phyloP scores from a whole-genome alignment of 2,113 vertebrate species.

The Gallinago undulata region DNA sequence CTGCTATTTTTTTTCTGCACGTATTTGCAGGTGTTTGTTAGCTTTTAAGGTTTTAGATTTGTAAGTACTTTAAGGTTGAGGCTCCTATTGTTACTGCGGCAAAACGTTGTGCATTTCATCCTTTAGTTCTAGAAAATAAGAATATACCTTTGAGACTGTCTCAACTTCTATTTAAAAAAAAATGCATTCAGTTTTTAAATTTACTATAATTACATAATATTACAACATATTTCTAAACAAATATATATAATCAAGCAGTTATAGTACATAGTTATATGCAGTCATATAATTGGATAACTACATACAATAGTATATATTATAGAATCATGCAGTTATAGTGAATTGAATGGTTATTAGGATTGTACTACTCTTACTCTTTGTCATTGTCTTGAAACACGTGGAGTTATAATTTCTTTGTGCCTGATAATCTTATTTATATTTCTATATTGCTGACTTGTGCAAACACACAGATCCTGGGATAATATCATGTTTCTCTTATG shows the following conservation, averaged over 20 bases:
- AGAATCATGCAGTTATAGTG: background rate
- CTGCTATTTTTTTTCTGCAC: background rate
- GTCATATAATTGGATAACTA: background rate
- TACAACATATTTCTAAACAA: background rate
- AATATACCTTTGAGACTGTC: background rate
- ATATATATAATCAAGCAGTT: background rate
- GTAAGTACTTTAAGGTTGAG: background rate
- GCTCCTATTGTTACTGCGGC: background rate
- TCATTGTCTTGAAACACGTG: background rate
- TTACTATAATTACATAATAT: background rate
- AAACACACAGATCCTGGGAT: background rate
- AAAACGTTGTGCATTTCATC: background rate
- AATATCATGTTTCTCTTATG: background rate
- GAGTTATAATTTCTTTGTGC: background rate
- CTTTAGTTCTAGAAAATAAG: background rate
- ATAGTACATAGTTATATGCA: background rate
- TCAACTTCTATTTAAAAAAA: background rate
- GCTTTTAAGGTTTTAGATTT: background rate
- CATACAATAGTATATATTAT: background rate
- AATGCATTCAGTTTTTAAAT: background rate
- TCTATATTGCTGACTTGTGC: background rate
- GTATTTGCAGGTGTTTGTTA: background rate
- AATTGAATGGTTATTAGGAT: background rate
- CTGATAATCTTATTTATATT: background rate
- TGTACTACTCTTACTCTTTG: background rate